These are phyloP conservation scores for Drosophila littoralis DNA, from an alignment of 1,140 invertebrate species.

Conservation along the genomic window DNA sequence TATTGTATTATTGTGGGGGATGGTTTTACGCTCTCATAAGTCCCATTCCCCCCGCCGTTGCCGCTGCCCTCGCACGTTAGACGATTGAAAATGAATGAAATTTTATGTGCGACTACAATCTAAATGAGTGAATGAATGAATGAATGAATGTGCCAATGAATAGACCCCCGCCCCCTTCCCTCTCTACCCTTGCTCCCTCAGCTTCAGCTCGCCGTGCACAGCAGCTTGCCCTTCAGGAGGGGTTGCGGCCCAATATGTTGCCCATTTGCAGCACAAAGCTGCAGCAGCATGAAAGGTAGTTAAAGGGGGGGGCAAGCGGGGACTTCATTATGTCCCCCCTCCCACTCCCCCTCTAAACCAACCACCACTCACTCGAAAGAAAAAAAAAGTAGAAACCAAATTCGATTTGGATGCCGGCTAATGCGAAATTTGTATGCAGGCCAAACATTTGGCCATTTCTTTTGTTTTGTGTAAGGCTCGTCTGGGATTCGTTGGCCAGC, in stretches of 20 bases:
- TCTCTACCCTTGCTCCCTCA: neutral
- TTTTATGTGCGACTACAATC: constrained; percentile 59
- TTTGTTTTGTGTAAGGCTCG: constrained; percentile 57
- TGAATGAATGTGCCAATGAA: constrained; percentile 41
- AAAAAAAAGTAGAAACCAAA: constrained; percentile 7
- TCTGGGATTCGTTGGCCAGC: constrained; percentile 21
- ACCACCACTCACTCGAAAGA: neutral
- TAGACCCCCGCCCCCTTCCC: neutral
- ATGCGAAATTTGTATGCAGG: constrained; percentile 78
- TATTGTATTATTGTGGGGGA: constrained; percentile 33
- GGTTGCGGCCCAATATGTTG: constrained; percentile 59
- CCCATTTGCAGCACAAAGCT: constrained; percentile 50
- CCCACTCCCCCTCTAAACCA: neutral
- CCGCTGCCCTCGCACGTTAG: constrained; percentile 6
- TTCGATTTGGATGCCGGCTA: constrained; percentile 61
- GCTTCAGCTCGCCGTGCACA: neutral
- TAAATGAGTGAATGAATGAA: constrained; percentile 53
- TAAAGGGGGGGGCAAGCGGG: constrained; percentile 5
- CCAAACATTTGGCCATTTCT: constrained; percentile 72
- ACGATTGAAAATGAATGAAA: constrained; percentile 76
- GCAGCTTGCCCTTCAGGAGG: constrained; percentile 17
- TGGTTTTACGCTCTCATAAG: constrained; percentile 32
- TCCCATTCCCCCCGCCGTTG: neutral
- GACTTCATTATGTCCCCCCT: constrained; percentile 47
- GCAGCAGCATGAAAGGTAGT: neutral